Evolutionary conservation across 2,113 vertebrate species (phyloP), one percentile per base, ranked within the genome.

Genomic region (Anthoscopus minutus): DNA sequence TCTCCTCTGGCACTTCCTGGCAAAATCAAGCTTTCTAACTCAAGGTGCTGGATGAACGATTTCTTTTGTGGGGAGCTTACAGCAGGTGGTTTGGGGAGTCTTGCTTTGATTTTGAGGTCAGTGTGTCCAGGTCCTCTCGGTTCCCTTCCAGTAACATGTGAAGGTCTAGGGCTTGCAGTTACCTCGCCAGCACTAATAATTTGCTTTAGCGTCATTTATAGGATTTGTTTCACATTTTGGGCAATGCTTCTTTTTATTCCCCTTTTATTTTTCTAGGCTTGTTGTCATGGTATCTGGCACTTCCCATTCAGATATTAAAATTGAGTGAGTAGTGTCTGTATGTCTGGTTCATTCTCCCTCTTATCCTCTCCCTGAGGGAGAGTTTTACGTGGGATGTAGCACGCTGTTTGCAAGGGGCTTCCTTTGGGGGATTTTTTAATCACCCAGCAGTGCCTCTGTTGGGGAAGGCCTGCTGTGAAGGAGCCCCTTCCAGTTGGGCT

Each of bases 251-350:
- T 48, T 77, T 89, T 65, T 54, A 50, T 81, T 93, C 62, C 44
- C 6, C 33, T 81, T 70, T 89, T 88, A 69, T 94, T 87, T 91
- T 89, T 62, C 54, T 62, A 65, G 58, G n/a, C 94, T 91, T 91
- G 93, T 97, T 94, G 92, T 97, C 95, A 96, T 96, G 91, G 92
- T 92, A 92, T 85, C 93, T 91, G 67, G 92, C 93, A 67, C 64
- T 94, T 94, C 85, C 88, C 81, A 92, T 95, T 95, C 92, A 91
- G 67, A 89, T 96, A 94, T 93, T 97, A 95, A 93, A 95, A 94
- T 87, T 92, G 89, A 96, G 92, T 92, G 92, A 96, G 91, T 76
- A 78, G 84, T 93, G 93, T 95, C 94, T 97, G 91, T 93, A 78
- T 31, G 95, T 95, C 92, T 96, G 86, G 76, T 94, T 96, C 90